Evolutionary conservation across 2,113 vertebrate species (phyloP), one percentile per base, ranked within the genome.

Genomic region (Nothobranchius kuhntae): DNA sequence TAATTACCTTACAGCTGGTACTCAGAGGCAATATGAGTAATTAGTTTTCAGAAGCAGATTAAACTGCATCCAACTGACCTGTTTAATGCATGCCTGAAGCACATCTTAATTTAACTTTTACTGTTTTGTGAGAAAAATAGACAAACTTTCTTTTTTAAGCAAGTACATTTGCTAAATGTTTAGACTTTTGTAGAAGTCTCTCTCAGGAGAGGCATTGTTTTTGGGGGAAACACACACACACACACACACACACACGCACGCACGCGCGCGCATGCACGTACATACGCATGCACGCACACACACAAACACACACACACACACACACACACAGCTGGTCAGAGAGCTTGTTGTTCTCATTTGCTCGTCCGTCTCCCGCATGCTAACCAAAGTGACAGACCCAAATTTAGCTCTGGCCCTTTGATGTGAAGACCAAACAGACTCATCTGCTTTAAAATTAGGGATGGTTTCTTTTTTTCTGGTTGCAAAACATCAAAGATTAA

Each of bases 321-420:
- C 24, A 47, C 36, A 12, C 11, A 57, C 13, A 12, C 44, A 9
- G 40, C 7, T 8, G 40, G 9, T 45, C 44, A 45, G 12, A 45
- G 38, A 40, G 38, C 38, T 40, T 40, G 21, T 21, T 58, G 30
- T 56, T 24, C 40, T 71, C 13, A 17, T 54, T 26, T 14, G 2
- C 47, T 45, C 53, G 2, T 45, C 56, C 9, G 35, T 68, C 51
- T 45, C 36, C 6, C 13, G 47, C 38, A 36, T 6, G 8, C 68
- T 70, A 78, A 84, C 71, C 86, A 62, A 47, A 85, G 62, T 65
- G 71, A 78, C 67, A 59, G 75, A 63, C 36, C 61, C 51, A 66
- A 74, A 84, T 79, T 60, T 82, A 86, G 67, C 66, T 21, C 15
- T 0, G 2, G 66, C 48, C 9, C 66, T 69, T 59, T 75, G 69